Conservation (phyloP, 2,797 vertebrate genomes). For the Hozukius guyotensis region DNA sequence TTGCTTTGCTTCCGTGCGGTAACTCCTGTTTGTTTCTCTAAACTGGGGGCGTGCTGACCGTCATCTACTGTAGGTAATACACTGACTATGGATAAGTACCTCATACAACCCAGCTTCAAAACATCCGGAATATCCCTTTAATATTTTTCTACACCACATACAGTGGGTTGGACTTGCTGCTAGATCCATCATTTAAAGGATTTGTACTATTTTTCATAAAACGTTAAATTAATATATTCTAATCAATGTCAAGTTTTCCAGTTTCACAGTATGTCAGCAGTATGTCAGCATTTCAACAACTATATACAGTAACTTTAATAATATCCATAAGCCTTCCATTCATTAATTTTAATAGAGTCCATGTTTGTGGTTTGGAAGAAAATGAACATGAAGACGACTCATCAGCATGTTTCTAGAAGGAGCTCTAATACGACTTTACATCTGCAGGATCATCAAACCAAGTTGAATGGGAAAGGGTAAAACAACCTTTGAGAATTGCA, state of each 20-base stretch:
- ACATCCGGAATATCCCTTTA: neutral
- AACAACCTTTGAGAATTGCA: neutral
- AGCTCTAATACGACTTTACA: constrained; percentile 15
- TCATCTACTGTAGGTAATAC: too few relatives aligned
- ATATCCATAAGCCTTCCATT: neutral
- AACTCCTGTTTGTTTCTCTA: too few relatives aligned
- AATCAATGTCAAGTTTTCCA: neutral
- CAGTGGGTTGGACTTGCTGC: neutral
- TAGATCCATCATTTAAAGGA: neutral
- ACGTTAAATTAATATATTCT: neutral
- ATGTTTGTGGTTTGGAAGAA: constrained; percentile 11
- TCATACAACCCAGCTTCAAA: too few relatives aligned
- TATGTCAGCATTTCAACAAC: constrained; percentile 6
- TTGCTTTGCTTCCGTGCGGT: too few relatives aligned
- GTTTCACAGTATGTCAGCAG: neutral
- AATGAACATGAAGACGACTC: neutral
- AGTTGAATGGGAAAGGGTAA: constrained; percentile 5
- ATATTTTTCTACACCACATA: neutral
- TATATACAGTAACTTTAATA: neutral
- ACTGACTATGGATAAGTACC: too few relatives aligned
- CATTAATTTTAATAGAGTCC: constrained; percentile 6
- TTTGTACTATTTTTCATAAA: neutral
- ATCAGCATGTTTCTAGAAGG: constrained; percentile 30
- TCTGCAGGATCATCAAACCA: constrained; percentile 34
- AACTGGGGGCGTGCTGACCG: too few relatives aligned